A percentile compares a stretch with the other conserved stretches of the same genome.
These are phyloP conservation scores for Volucella inflata DNA, from an alignment of 2,888 invertebrate genomes.

Conservation along the genomic window DNA sequence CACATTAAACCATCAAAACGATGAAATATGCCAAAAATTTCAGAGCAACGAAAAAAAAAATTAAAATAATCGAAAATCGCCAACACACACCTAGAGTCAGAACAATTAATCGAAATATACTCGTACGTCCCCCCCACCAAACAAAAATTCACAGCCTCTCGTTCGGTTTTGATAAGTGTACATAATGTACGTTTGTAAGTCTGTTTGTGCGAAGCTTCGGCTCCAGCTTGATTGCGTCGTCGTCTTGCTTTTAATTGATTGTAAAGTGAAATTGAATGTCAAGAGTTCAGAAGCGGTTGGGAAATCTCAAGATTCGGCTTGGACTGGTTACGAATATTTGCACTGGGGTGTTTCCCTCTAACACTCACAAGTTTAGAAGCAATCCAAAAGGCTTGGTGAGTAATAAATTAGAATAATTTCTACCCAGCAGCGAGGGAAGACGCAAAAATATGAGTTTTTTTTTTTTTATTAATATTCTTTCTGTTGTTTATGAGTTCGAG, in stretches of 20 bases:
- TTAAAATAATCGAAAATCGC: conserved; percentile 5
- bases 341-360: no score
- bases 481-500: conserved; percentile 29
- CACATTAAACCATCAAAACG: conserved; percentile 6
- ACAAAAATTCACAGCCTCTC: neutral
- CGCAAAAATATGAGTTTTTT: neutral
- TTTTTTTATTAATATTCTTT: no score
- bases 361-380: neutral
- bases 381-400: conserved; percentile 1
- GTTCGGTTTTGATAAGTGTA: conserved; percentile 14
- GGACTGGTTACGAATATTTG: conserved; percentile 14
- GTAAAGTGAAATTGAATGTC: conserved; percentile 45
- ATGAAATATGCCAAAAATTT: conserved; percentile 9
- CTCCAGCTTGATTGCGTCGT: conserved; percentile 13
- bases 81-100: neutral
- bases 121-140: neutral
- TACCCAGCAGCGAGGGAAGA: neutral
- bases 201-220: neutral
- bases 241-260: conserved; percentile 21
- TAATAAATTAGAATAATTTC: conserved; percentile 38
- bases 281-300: conserved; percentile 30
- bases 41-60: conserved; percentile 1
- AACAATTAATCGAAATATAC: neutral
- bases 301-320: conserved; percentile 4
- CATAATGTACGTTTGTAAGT: neutral